These are phyloP conservation scores for Microhierax caerulescens DNA, from an alignment of 2,797 vertebrate species.

Conservation along the genomic window DNA sequence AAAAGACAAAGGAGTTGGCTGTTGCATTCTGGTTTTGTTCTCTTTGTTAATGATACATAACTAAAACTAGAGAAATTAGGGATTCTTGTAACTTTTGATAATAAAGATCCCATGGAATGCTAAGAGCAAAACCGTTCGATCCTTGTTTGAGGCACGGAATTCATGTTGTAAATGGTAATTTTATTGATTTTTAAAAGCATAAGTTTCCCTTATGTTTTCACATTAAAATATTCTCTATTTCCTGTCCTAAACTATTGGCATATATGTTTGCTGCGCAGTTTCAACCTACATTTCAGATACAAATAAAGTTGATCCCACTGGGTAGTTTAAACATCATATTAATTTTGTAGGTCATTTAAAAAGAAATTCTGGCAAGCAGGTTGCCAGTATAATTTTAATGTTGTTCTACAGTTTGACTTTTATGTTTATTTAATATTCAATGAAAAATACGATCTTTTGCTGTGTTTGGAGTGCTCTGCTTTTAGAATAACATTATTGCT, in stretches of 20 bases:
- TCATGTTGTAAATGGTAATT: neutral
- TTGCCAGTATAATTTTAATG: constrained; percentile 13
- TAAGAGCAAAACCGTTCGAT: neutral
- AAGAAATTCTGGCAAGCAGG: neutral
- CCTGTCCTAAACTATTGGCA: neutral
- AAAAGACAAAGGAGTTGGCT: neutral
- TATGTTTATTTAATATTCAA: neutral
- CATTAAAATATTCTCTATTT: neutral
- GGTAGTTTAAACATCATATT: neutral
- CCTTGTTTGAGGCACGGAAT: neutral
- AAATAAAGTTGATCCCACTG: neutral
- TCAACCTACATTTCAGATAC: neutral
- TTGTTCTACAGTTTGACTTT: neutral
- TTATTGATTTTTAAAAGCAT: neutral
- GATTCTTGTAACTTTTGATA: neutral
- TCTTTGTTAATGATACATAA: neutral
- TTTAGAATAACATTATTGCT: constrained; percentile 41
- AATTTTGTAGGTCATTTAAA: constrained; percentile 2
- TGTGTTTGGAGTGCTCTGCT: constrained; percentile 37
- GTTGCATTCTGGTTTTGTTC: neutral
- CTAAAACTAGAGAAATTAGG: neutral
- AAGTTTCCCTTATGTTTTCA: neutral
- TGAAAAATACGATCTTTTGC: constrained; percentile 34
- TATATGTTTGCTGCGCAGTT: neutral
- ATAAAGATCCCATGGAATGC: neutral